Evolutionary conservation across 2,888 invertebrate species (phyloP), one percentile per base, ranked within the genome.

Genomic region (Euzophera pinguis): DNA sequence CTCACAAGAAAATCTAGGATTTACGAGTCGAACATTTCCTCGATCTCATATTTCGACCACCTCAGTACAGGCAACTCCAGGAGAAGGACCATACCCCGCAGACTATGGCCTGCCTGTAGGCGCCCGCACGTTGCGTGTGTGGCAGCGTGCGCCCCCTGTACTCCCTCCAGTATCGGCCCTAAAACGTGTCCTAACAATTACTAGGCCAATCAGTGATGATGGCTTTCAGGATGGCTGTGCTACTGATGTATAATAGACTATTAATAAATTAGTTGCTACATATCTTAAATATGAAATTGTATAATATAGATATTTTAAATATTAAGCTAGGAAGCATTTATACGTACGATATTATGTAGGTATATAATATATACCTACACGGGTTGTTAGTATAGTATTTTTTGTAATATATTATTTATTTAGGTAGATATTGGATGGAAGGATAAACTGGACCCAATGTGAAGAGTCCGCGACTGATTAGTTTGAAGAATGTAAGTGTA

Each of bases 221-320:
- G 96, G 96, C 58, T 97, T 97, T 81, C 97, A 97, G 82, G 97
- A 97, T 88, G 97, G 97, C 71, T 96, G 96, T 84, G 97, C 97
- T 64, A 97, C 97, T 64, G 97, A 97, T 85, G 97, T 97, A 81
- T 97, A n/a, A n/a, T n/a, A 95, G 71, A 72, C 56, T 58, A 58
- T 61, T 58, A 56, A 61, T 54, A 62, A 59, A 63, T 22, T 50
- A 59, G 58, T 64, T 65, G 64, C 75, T 72, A 71, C 72, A 73
- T 77, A 78, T 74, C 73, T 73, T 69, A 64, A 69, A 72, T 61
- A 67, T 73, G 73, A 74, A 74, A 71, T 69, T 75, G 75, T 73
- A 50, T 81, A 80, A 81, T 71, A 79, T 77, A 75, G 73, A 71
- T 77, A 73, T 67, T 60, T 53, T 73, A 78, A 72, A 73, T 67